Evolutionary conservation across 2,113 vertebrate species (phyloP).

Genomic region (Ciconia maguari): DNA sequence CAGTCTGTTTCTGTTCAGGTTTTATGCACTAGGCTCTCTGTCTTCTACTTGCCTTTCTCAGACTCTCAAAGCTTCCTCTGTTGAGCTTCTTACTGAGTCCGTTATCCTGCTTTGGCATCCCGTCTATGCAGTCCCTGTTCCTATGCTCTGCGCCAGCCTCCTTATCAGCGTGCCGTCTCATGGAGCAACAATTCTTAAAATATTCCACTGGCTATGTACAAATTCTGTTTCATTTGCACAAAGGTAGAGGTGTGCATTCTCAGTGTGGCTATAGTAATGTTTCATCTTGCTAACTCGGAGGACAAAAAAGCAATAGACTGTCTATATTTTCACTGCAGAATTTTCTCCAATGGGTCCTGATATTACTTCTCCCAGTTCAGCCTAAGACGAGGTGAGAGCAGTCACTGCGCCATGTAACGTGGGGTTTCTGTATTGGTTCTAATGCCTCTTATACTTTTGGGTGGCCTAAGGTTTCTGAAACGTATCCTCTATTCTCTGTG

Average conservation of each 20-base stretch:
- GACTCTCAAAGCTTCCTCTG: slow-evolving; percentile 32
- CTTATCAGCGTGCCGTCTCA: neutral
- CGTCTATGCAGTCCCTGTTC: neutral
- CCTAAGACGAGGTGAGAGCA: neutral
- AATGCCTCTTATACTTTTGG: neutral
- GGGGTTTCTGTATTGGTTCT: neutral
- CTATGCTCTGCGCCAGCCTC: neutral
- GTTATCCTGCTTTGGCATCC: neutral
- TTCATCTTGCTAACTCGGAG: accelerated
- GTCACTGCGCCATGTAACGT: accelerated
- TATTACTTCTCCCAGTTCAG: neutral
- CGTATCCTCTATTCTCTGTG: neutral
- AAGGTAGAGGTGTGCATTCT: neutral
- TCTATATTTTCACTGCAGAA: neutral
- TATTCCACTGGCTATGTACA: accelerated
- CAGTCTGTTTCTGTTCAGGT: slow-evolving; percentile 14
- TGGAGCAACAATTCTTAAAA: accelerated
- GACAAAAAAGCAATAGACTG: neutral
- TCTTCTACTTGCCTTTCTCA: neutral
- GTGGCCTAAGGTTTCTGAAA: neutral
- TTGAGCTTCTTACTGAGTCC: neutral
- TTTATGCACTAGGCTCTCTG: neutral
- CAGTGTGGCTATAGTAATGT: neutral
- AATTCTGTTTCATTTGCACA: neutral
- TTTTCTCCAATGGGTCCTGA: neutral